Percentiles rank a stretch among this genome's conserved stretches.
Conservation (phyloP, 1,140 invertebrate genomes). For the Bombus huntii region DNA sequence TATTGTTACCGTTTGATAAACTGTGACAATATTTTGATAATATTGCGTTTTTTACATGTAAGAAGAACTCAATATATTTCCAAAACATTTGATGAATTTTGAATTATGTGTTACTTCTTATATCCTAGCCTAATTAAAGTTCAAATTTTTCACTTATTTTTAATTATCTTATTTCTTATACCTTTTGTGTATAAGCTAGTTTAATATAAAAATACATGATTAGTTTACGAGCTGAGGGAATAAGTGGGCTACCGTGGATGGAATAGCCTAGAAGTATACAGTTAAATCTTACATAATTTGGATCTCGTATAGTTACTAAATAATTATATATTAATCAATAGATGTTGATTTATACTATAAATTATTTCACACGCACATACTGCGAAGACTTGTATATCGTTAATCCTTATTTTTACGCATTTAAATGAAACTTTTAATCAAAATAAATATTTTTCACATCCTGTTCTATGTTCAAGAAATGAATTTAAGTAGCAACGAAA, state of each 20-base stretch:
- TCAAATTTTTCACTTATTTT: conserved; percentile 70
- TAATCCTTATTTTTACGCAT: conserved; percentile 45
- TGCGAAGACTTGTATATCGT: conserved; percentile 67
- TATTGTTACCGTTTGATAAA: conserved; percentile 67
- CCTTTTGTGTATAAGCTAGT: conserved; percentile 79
- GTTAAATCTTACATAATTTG: conserved; percentile 78
- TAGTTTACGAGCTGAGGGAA: conserved; percentile 82
- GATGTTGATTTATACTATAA: conserved; percentile 73
- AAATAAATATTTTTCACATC: conserved; percentile 70
- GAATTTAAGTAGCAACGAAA: conserved; percentile 68
- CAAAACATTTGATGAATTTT: conserved; percentile 80
- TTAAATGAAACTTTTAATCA: conserved; percentile 53
- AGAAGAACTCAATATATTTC: conserved; percentile 79
- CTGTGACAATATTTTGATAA: conserved; percentile 78
- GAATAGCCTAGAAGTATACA: conserved; percentile 80
- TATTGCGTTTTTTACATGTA: conserved; percentile 75
- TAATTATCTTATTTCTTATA: conserved; percentile 62
- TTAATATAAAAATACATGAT: conserved; percentile 84
- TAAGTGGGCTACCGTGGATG: conserved; percentile 78
- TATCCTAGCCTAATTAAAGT: conserved; percentile 76
- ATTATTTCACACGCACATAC: conserved; percentile 76
- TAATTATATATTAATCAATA: conserved; percentile 73
- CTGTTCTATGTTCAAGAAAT: conserved; percentile 68
- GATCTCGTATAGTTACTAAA: conserved; percentile 72
- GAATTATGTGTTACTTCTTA: conserved; percentile 75